A percentile compares a stretch with the other conserved stretches of the same genome.
Conservation (phyloP, 1,140 invertebrate species). For the Lasaia peninsularis region DNA sequence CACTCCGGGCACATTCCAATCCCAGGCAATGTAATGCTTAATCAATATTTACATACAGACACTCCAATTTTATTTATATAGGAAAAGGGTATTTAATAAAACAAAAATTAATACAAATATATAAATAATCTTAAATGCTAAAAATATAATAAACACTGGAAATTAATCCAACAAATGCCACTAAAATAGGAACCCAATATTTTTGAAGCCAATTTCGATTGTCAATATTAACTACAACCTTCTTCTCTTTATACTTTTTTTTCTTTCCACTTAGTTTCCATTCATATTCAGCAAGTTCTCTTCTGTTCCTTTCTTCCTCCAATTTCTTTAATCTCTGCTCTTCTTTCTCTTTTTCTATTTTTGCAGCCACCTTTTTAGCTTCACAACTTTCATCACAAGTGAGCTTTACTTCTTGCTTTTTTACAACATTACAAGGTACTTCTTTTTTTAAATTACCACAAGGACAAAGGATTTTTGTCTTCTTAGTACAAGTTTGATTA, state of each 20-base stretch:
- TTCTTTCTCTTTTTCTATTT: slow-evolving; percentile 73
- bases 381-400: slow-evolving; percentile 82
- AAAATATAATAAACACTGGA: slow-evolving; percentile 46
- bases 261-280: slow-evolving; percentile 82
- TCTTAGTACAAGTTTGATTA: slow-evolving; percentile 85
- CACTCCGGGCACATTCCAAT: too few species aligned
- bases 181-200: slow-evolving; percentile 63
- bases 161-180: slow-evolving; percentile 37
- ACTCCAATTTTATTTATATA: too few species aligned
- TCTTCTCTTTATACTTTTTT: slow-evolving; percentile 69
- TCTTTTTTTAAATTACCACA: slow-evolving; percentile 90
- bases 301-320: slow-evolving; percentile 82
- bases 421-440: slow-evolving; percentile 82
- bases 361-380: slow-evolving; percentile 76
- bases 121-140: slow-evolving; percentile 13
- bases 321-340: slow-evolving; percentile 76
- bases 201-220: slow-evolving; percentile 55
- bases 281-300: slow-evolving; percentile 85
- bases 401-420: slow-evolving; percentile 72
- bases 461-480: slow-evolving; percentile 86
- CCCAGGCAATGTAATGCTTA: too few species aligned
- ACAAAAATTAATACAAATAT: slow-evolving; percentile 2
- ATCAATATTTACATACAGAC: too few species aligned
- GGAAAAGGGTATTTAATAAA: background rate
- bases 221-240: slow-evolving; percentile 48